phyloP scores from a whole-genome alignment of 23 tunicate genomes.

The Phallusia fumigata region DNA sequence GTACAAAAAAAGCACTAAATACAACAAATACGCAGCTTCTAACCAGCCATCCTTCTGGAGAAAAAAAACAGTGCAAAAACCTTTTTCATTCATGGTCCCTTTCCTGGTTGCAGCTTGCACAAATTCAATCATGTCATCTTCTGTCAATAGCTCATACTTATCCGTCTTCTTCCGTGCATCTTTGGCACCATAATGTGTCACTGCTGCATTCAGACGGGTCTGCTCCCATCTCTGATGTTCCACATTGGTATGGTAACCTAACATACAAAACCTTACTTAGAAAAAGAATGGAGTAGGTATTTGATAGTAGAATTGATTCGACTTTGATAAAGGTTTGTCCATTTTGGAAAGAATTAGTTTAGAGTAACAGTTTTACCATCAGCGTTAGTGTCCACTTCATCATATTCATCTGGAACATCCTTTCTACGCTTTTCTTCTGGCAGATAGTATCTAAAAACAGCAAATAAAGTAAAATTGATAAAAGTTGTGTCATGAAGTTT shows the following conservation, averaged over 20 bases:
- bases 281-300: no score
- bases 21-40: background rate
- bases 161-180: slow-evolving; percentile 61
- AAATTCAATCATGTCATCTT: slow-evolving; percentile 97
- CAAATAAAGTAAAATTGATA: no score
- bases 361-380: slow-evolving; percentile 20
- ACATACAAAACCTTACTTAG: background rate
- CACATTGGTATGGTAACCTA: slow-evolving; percentile 57
- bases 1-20: background rate
- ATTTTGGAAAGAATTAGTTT: no score
- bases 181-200: slow-evolving; percentile 74
- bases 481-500: no score
- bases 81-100: slow-evolving; percentile 75
- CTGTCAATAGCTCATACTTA: slow-evolving; percentile 84
- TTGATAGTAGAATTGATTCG: no score
- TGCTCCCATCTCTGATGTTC: slow-evolving; percentile 96
- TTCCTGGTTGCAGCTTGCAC: slow-evolving; percentile 95
- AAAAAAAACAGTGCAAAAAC: background rate
- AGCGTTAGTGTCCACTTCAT: slow-evolving; percentile 55
- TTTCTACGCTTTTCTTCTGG: slow-evolving; percentile 80
- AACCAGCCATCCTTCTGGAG: background rate
- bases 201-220: slow-evolving; percentile 80
- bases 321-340: no score
- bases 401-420: slow-evolving; percentile 86
- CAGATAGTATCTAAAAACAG: slow-evolving; percentile 63